These are phyloP conservation scores for Dryas iulia DNA, from an alignment of 1,140 invertebrate genomes.

Conservation along the genomic window DNA sequence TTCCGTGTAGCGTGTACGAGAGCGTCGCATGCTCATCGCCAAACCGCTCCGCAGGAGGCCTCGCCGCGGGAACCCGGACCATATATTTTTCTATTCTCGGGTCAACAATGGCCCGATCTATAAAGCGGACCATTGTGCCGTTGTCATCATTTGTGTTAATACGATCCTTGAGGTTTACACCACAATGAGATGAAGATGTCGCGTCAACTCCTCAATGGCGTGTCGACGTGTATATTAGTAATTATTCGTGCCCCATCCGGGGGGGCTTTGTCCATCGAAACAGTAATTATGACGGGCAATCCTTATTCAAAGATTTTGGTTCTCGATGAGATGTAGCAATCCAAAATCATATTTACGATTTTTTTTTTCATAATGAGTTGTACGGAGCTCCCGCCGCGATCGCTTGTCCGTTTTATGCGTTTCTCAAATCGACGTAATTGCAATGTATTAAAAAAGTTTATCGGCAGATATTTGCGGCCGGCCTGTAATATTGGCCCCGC, in stretches of 20 bases:
- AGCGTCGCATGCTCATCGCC: conserved; percentile 50
- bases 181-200: conserved; percentile 73
- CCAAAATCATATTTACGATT: conserved; percentile 52
- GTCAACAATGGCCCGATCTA: conserved; percentile 65
- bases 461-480: conserved; percentile 55
- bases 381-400: conserved; percentile 49
- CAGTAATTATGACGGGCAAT: conserved; percentile 57
- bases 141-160: conserved; percentile 79
- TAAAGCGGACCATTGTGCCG: conserved; percentile 64
- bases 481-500: conserved; percentile 47
- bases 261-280: conserved; percentile 57
- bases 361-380: conserved; percentile 55
- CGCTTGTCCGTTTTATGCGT: conserved; percentile 57
- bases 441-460: conserved; percentile 72
- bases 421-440: conserved; percentile 69
- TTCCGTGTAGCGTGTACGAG: conserved; percentile 63
- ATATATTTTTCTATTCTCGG: conserved; percentile 75
- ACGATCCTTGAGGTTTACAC: conserved; percentile 75
- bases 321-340: conserved; percentile 37
- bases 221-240: conserved; percentile 76
- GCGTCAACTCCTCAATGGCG: conserved; percentile 65
- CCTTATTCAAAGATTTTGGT: conserved; percentile 48
- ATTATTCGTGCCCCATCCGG: conserved; percentile 63
- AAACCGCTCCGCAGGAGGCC: conserved; percentile 62
- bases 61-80: conserved; percentile 59